phyloP scores from a whole-genome alignment of 2,113 vertebrate genomes.

The Chaetodon auriga region DNA sequence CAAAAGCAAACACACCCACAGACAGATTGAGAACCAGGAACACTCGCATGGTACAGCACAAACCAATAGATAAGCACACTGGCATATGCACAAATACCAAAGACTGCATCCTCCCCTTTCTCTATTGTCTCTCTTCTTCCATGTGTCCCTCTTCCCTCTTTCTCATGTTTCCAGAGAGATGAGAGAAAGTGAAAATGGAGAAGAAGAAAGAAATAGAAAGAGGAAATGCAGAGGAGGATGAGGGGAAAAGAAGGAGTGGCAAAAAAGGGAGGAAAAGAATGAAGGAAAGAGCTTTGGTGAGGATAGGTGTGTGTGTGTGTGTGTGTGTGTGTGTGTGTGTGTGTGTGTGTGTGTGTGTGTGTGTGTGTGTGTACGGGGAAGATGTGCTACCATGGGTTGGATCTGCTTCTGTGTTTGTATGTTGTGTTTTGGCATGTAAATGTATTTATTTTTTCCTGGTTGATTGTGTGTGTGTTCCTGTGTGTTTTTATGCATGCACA shows the following conservation, averaged over 20 bases:
- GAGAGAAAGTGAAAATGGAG: background rate
- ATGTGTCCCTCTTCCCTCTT: slow-evolving; percentile 8
- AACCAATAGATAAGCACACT: slow-evolving; percentile 33
- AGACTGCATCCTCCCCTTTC: slow-evolving; percentile 21
- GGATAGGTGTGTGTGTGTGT: background rate
- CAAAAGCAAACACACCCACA: slow-evolving; percentile 46
- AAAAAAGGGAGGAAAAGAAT: background rate
- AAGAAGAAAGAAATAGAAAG: background rate
- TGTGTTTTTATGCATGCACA: background rate
- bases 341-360: background rate
- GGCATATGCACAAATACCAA: slow-evolving; percentile 34
- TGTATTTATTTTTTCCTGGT: background rate
- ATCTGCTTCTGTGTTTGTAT: background rate
- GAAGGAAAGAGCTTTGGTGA: slow-evolving; percentile 13
- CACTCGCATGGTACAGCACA: slow-evolving; percentile 28
- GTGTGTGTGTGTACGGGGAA: background rate
- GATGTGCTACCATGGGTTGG: too few relatives aligned
- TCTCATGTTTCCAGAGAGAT: slow-evolving; percentile 1
- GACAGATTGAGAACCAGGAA: slow-evolving; percentile 39
- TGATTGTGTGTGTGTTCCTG: background rate
- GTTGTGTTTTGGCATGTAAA: background rate
- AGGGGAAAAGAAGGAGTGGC: background rate
- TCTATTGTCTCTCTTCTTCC: slow-evolving; percentile 23
- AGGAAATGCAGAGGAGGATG: background rate
- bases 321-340: background rate